Evolutionary conservation across 2,888 invertebrate genomes (phyloP).

Genomic region (Eumerus sabulonum): DNA sequence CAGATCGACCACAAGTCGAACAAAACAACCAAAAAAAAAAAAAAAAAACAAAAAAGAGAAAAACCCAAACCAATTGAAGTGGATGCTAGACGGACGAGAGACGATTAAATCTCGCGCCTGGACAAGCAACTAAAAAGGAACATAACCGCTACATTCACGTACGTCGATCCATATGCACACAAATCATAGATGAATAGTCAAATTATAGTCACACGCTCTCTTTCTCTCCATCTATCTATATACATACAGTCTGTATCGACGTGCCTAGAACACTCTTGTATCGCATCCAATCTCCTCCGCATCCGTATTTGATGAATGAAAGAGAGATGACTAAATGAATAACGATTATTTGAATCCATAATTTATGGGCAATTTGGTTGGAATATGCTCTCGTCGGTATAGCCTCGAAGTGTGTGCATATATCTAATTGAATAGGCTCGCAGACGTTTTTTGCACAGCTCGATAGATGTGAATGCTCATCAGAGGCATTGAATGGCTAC

Average conservation of each 20-base stretch:
- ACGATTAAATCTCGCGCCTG: no score
- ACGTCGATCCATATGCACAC: not conserved
- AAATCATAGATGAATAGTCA: constrained; percentile 30
- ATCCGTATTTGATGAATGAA: not conserved
- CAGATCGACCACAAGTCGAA: no score
- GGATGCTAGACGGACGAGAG: not conserved
- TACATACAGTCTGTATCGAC: no score
- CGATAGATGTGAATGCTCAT: constrained; percentile 26
- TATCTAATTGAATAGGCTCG: constrained; percentile 59
- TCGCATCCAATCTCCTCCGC: no score
- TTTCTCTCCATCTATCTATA: not conserved
- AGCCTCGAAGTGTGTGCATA: constrained; percentile 47
- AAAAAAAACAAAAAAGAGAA: not conserved
- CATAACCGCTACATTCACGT: no score
- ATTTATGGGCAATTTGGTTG: constrained; percentile 61
- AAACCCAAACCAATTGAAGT: constrained; percentile 2
- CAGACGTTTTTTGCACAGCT: constrained; percentile 19
- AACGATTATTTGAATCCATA: constrained; percentile 67
- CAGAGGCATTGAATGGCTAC: constrained; percentile 36
- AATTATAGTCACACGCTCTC: constrained; percentile 25
- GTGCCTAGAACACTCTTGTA: no score
- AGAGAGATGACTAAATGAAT: constrained; percentile 48
- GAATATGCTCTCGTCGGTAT: constrained; percentile 37
- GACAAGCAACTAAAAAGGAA: no score
- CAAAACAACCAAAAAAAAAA: not conserved